These are phyloP conservation scores for Thymelicus acteon DNA, from an alignment of 2,888 invertebrate genomes.

Conservation along the genomic window DNA sequence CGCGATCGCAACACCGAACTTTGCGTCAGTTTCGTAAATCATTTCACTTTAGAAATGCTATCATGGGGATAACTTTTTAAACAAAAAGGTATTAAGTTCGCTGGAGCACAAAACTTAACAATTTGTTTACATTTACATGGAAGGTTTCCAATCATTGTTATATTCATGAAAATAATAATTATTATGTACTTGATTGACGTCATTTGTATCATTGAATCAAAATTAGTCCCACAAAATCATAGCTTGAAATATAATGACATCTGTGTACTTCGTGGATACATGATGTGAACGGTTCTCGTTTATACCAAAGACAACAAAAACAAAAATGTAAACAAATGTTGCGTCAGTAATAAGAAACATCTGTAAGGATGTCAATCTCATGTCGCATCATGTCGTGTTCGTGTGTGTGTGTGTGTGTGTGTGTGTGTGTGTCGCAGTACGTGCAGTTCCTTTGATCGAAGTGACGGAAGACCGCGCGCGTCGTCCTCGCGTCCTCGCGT, in stretches of 20 bases:
- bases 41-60: conserved; percentile 17
- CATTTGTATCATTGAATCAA: no score
- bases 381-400: not conserved
- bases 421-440: not conserved
- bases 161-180: conserved; percentile 18
- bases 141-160: conserved; percentile 23
- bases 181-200: no score
- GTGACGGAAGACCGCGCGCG: no score
- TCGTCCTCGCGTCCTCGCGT: no score
- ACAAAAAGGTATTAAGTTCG: conserved; percentile 12
- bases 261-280: no score
- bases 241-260: no score
- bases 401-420: not conserved
- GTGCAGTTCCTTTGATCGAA: conserved; percentile 9
- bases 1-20: not conserved
- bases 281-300: no score
- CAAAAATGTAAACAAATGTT: not conserved
- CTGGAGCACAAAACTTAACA: conserved; percentile 14
- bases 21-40: conserved; percentile 5
- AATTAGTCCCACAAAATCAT: no score
- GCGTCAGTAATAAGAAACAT: conserved; percentile 8
- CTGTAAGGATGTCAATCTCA: conserved; percentile 19
- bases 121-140: conserved; percentile 21
- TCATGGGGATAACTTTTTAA: conserved; percentile 10
- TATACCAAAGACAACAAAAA: no score